phyloP scores from a whole-genome alignment of 2,888 invertebrate species.

The Ophion obscuratus region DNA sequence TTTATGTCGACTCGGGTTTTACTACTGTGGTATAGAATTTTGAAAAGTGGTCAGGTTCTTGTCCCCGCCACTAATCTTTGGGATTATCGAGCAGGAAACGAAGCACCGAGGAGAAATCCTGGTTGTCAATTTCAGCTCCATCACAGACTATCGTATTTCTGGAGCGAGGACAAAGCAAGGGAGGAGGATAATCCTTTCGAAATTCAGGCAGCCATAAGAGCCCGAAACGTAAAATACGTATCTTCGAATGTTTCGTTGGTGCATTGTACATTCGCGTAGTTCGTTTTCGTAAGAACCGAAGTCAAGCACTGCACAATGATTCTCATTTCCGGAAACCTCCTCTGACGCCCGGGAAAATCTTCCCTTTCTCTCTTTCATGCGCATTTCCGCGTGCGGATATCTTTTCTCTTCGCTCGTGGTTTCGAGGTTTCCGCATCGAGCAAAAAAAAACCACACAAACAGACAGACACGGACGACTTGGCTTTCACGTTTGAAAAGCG shows the following conservation, averaged over 20 bases:
- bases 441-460: slow-evolving; percentile 11
- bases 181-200: not conserved
- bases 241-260: not conserved
- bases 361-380: slow-evolving; percentile 12
- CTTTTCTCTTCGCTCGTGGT: slow-evolving; percentile 33
- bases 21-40: too few relatives aligned
- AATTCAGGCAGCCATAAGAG: not conserved
- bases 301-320: slow-evolving; percentile 46
- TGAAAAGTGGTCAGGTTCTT: not conserved
- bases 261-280: not conserved
- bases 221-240: not conserved
- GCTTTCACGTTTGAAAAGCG: slow-evolving; percentile 14
- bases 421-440: slow-evolving; percentile 9
- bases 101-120: not conserved
- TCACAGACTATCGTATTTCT: not conserved
- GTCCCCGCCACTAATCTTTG: not conserved
- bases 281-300: slow-evolving; percentile 15
- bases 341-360: slow-evolving; percentile 37
- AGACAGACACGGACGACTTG: not conserved
- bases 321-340: slow-evolving; percentile 42
- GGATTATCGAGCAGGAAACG: not conserved
- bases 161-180: not conserved
- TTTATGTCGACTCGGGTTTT: too few relatives aligned
- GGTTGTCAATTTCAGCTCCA: not conserved
- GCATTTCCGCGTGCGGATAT: slow-evolving; percentile 12